A percentile compares a stretch with the other conserved stretches of the same genome.
Conservation (phyloP, 2,888 invertebrate species). For the Acleris literana region DNA sequence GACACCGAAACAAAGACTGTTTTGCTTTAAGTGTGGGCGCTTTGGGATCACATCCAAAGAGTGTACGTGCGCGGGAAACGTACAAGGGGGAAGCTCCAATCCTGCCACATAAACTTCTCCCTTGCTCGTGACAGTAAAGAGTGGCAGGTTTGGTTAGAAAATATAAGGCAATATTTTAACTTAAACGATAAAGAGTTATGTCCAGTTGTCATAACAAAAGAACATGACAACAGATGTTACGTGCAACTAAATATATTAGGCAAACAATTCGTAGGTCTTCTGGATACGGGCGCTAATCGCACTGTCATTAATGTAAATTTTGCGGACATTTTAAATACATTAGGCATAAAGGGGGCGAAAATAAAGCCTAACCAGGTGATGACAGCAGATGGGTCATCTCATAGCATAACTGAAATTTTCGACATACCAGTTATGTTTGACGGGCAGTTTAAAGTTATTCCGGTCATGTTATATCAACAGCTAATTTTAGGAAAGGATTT, state of each 20-base stretch:
- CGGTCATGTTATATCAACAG: slow-evolving; percentile 17
- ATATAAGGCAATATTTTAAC: slow-evolving; percentile 6
- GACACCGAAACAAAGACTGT: neutral
- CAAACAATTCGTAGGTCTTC: slow-evolving; percentile 19
- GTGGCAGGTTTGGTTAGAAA: slow-evolving; percentile 31
- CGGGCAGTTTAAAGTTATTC: slow-evolving; percentile 23
- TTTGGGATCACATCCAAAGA: neutral
- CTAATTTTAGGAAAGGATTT: slow-evolving; percentile 33
- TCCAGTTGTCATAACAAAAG: no score
- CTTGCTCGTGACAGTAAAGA: slow-evolving; percentile 11
- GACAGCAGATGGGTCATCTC: slow-evolving; percentile 32
- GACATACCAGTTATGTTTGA: slow-evolving; percentile 22
- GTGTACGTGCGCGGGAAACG: slow-evolving; percentile 12
- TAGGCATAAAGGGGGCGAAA: slow-evolving; percentile 23
- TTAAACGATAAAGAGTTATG: no score
- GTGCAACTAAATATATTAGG: slow-evolving; percentile 23
- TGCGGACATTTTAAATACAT: slow-evolving; percentile 10
- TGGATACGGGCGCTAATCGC: slow-evolving; percentile 34
- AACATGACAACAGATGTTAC: no score
- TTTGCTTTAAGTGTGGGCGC: slow-evolving; percentile 1
- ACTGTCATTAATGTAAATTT: slow-evolving; percentile 23
- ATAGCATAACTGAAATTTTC: slow-evolving; percentile 9
- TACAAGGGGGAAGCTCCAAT: slow-evolving; percentile 1
- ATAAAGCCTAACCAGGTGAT: slow-evolving; percentile 1
- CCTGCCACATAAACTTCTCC: slow-evolving; percentile 32